These are phyloP conservation scores for Menidia menidia DNA, from an alignment of 2,797 vertebrate species.

Conservation along the genomic window DNA sequence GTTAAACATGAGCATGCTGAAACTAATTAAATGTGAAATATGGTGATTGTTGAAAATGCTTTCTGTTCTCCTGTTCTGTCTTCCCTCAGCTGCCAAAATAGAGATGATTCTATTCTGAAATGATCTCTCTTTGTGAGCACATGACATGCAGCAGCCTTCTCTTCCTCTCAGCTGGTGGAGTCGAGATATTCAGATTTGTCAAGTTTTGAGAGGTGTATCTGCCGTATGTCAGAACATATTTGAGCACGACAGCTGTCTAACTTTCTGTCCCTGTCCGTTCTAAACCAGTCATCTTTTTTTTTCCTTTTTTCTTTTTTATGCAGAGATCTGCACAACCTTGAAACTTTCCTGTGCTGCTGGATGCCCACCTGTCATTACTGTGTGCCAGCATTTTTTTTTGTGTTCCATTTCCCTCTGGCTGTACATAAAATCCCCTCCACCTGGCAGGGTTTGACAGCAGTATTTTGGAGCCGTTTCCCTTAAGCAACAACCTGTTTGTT, in stretches of 20 bases:
- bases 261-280: constrained; percentile 2
- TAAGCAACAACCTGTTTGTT: not conserved
- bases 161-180: constrained; percentile 4
- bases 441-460: not conserved
- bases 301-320: not conserved
- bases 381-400: not conserved
- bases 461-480: not conserved
- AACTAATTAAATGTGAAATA: not conserved
- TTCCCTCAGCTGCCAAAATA: constrained; percentile 5
- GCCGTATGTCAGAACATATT: constrained; percentile 23
- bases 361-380: not conserved
- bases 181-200: constrained; percentile 18
- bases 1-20: not conserved
- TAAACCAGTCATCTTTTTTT: not conserved
- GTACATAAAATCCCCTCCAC: not conserved
- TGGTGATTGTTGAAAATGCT: not conserved
- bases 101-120: constrained; percentile 1
- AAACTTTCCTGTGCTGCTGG: not conserved
- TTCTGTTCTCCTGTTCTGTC: not conserved
- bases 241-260: constrained; percentile 3
- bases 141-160: not conserved
- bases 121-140: constrained; percentile 7
- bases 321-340: not conserved
- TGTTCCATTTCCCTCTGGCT: not conserved
- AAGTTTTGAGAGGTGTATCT: constrained; percentile 24